Evolutionary conservation across 2,797 vertebrate species (phyloP), one percentile per base, ranked within the genome.

Genomic region (Enteromius trimaculatus): DNA sequence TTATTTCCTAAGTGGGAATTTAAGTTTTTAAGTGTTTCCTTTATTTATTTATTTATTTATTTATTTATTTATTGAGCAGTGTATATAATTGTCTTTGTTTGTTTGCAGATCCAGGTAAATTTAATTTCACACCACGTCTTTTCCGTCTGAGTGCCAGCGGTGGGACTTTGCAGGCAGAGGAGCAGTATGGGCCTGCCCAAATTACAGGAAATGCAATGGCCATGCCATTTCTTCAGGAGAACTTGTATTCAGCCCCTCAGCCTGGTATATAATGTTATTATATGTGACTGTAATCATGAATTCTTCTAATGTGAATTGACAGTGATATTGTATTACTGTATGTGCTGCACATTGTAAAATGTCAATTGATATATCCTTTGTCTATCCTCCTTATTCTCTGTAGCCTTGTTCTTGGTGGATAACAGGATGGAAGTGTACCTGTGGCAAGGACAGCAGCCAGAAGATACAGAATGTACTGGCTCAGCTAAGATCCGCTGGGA

Each of bases 401-500:
- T 86, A 96, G 95, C 94, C 5, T 80, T 95, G 65, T 96, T 95
- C 86, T 86, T 96, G 86, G 85, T 95, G 84, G 95, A 96, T 85
- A 96, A 96, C 90, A 94, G 91, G 11, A 93, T 95, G 93, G 95
- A 95, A 91, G 95, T 95, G 86, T 96, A 96, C 88, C 92, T 96
- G 90, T 96, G 95, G 95, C 95, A 96, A 89, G 95, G 95, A 86
- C 90, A 89, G 89, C 90, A 94, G 91, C 93, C 94, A 0, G 93
- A 93, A 0, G 95, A 96, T 76, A 82, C 88, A 0, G 90, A 92
- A 87, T 88, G 92, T 76, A 94, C 94, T 0, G 95, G 95, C 77
- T 95, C 95, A 0, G 95, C 95, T 0, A 93, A 92, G 88, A 94
- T 95, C 79, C 95, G 95, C 87, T 96, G 95, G 95, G 95, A 96